These are phyloP conservation scores for Eulemur albifrons DNA, from an alignment of 2,797 vertebrate species.

Conservation along the genomic window DNA sequence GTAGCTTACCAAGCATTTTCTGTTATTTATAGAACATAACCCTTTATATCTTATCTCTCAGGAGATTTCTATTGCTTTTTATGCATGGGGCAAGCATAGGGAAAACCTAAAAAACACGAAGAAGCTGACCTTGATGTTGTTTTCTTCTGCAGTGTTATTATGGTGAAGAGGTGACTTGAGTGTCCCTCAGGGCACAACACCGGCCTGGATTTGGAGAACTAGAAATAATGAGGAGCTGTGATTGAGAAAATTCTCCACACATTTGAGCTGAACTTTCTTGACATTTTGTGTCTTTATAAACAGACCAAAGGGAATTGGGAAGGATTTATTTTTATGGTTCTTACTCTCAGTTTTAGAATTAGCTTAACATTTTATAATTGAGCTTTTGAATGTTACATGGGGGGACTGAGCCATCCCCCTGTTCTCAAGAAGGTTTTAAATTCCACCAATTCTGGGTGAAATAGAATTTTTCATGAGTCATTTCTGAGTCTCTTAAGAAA, in stretches of 20 bases:
- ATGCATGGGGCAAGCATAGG: neutral
- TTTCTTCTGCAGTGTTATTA: neutral
- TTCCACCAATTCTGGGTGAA: neutral
- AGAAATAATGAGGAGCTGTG: neutral
- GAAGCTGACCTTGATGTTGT: neutral
- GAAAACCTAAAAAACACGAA: neutral
- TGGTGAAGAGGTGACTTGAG: neutral
- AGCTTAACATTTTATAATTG: neutral
- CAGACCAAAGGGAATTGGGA: neutral
- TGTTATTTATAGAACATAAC: constrained; percentile 6
- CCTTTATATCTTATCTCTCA: neutral
- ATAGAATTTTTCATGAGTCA: neutral
- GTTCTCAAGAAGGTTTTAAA: neutral
- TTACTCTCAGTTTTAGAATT: constrained; percentile 14
- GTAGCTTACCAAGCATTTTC: neutral
- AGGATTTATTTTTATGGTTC: neutral
- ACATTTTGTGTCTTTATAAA: neutral
- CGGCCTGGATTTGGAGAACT: neutral
- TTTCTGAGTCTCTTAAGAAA: neutral
- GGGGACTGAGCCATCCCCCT: neutral
- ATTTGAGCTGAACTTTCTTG: neutral
- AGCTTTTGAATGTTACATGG: neutral
- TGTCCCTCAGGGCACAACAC: neutral
- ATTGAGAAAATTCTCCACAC: neutral
- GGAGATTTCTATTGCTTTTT: neutral